Percentiles rank a stretch among this genome's conserved stretches.
phyloP scores from a whole-genome alignment of 2,113 vertebrate species.

The Tragulus kanchil region DNA sequence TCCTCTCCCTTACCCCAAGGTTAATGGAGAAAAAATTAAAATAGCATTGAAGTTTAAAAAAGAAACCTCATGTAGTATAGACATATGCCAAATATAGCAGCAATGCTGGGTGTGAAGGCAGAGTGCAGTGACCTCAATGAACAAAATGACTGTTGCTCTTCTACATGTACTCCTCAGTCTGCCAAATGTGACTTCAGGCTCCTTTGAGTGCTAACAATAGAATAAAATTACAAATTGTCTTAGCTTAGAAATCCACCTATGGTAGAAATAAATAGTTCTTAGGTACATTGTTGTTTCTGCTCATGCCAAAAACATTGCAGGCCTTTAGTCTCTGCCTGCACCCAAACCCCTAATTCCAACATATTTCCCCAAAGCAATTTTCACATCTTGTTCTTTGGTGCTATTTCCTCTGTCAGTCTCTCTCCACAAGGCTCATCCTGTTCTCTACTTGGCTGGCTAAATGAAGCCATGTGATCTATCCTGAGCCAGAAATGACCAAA shows the following conservation, averaged over 20 bases:
- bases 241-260: background rate
- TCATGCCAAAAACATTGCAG: background rate
- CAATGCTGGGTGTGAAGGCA: background rate
- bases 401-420: background rate
- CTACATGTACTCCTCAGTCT: too few species aligned
- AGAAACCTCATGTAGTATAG: background rate
- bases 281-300: background rate
- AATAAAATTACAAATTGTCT: background rate
- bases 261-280: background rate
- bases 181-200: background rate
- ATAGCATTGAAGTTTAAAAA: background rate
- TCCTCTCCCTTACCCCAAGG: too few species aligned
- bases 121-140: background rate
- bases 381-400: background rate
- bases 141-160: background rate
- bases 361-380: background rate
- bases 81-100: too few species aligned
- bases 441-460: background rate
- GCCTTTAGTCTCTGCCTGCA: background rate
- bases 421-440: background rate
- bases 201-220: background rate
- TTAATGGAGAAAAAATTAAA: background rate
- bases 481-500: constrained; percentile 2
- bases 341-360: background rate
- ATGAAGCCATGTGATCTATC: background rate